Base-by-base conservation (phyloP, 2,113 vertebrate genomes). In the Chlamydotis undulata region DNA sequence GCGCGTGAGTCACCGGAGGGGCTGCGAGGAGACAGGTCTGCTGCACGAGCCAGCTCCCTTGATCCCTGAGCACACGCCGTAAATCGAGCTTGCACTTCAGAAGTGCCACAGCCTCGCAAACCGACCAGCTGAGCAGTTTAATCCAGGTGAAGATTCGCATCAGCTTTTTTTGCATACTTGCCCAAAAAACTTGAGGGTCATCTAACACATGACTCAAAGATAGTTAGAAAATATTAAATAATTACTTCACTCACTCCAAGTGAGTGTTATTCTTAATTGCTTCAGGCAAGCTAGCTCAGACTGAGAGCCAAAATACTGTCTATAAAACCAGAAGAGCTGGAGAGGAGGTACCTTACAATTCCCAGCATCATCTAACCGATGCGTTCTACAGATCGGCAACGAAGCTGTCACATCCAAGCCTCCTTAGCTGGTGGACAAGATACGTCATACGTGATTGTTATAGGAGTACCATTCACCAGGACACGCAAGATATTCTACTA, bases 361-460 rank as follows among this genome's bases (percentile, higher is more conserved):
- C 29, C 49, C 86, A 80, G 41, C 8, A 69, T 26, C 80, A 45
- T 26, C 39, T 14, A 25, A 31, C 26, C n/a, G 11, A 9, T 0
- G 3, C 1, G 1, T 18, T 25, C 41, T 29, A 26, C 52, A 55
- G 33, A 26, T 4, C 10, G n/a, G 24, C 50, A 61, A 43, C 0
- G 2, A 45, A 52, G 19, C 19, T 16, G 53, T 8, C 39, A 19
- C 45, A 43, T 16, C 45, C 64, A 65, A 24, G 19, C 28, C 17
- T 41, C 28, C 50, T 53, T 22, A 21, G 39, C 52, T 53, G 21
- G 23, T 1, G 4, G 33, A 35, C 28, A 55, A 53, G 73, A 14
- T 25, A 8, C 1, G 5, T 6, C 26, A 4, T 1, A 1, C 0
- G 1, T 41, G 16, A 61, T 10, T n/a, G 31, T 12, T 61, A 5